Evolutionary conservation across 2,888 invertebrate species (phyloP).

Genomic region (Odontocolon sp.): DNA sequence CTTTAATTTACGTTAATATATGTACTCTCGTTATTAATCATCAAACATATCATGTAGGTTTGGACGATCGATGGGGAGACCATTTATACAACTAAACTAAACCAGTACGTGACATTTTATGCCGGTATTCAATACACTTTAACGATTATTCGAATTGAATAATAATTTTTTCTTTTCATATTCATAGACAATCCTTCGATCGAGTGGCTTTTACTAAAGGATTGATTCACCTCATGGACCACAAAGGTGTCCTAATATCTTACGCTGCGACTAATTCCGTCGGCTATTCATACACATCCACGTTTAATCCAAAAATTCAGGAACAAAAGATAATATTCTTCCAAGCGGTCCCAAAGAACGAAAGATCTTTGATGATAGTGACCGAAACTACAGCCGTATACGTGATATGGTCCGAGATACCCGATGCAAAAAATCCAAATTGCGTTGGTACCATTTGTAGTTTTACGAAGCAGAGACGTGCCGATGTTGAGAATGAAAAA

Average conservation of each 20-base stretch:
- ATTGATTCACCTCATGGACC: conserved; percentile 73
- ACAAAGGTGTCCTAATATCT: conserved; percentile 69
- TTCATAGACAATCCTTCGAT: conserved; percentile 56
- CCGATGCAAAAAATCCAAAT: not conserved
- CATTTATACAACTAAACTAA: conserved; percentile 45
- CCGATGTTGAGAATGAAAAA: conserved; percentile 66
- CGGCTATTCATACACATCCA: conserved; percentile 58
- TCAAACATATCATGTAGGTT: conserved; percentile 64
- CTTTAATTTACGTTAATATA: not conserved
- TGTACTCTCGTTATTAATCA: not conserved
- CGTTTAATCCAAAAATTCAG: conserved; percentile 69
- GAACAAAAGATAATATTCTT: conserved; percentile 70
- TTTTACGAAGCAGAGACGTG: conserved; percentile 67
- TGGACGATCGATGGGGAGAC: conserved; percentile 70
- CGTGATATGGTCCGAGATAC: conserved; percentile 67
- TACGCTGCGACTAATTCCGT: conserved; percentile 24
- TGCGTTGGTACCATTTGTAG: conserved; percentile 61
- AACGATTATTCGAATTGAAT: not conserved
- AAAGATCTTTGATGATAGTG: conserved; percentile 74
- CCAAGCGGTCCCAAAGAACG: conserved; percentile 63
- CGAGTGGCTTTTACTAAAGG: conserved; percentile 65
- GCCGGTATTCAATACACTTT: not conserved
- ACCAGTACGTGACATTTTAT: conserved; percentile 53
- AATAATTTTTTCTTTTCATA: not conserved
- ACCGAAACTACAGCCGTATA: conserved; percentile 69